Conservation (phyloP, 1,140 invertebrate species). For the Harlomillsia oculata region DNA sequence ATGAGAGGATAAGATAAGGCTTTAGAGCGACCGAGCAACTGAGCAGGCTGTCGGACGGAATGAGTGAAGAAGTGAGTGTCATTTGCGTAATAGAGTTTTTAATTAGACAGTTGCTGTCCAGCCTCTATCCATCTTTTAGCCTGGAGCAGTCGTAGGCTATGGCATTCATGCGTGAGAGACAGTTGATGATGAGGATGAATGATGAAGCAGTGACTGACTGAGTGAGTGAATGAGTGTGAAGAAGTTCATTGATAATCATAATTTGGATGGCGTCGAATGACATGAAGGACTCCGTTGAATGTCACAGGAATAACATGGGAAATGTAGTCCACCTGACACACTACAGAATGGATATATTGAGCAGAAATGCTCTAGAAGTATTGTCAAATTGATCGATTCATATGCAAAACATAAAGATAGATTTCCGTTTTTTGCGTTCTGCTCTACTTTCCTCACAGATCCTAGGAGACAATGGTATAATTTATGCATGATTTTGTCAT, state of each 20-base stretch:
- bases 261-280: background rate
- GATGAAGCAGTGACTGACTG: background rate
- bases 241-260: background rate
- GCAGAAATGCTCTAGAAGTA: no score
- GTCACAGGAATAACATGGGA: no score
- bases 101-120: slow-evolving; percentile 35
- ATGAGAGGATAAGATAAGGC: slow-evolving; percentile 30
- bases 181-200: background rate
- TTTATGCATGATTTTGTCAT: no score
- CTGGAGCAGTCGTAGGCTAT: background rate
- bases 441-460: no score
- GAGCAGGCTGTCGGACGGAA: background rate
- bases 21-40: background rate
- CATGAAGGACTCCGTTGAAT: no score
- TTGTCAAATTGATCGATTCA: no score
- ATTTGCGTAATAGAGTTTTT: slow-evolving; percentile 35
- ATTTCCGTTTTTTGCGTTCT: no score
- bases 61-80: slow-evolving; percentile 28
- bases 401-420: no score
- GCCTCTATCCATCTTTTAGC: background rate
- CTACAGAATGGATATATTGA: no score
- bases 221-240: background rate
- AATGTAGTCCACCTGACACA: no score
- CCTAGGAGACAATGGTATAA: no score
- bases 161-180: background rate